These are phyloP conservation scores for Gymnarchus niloticus DNA, from an alignment of 2,113 vertebrate genomes.

Conservation along the genomic window DNA sequence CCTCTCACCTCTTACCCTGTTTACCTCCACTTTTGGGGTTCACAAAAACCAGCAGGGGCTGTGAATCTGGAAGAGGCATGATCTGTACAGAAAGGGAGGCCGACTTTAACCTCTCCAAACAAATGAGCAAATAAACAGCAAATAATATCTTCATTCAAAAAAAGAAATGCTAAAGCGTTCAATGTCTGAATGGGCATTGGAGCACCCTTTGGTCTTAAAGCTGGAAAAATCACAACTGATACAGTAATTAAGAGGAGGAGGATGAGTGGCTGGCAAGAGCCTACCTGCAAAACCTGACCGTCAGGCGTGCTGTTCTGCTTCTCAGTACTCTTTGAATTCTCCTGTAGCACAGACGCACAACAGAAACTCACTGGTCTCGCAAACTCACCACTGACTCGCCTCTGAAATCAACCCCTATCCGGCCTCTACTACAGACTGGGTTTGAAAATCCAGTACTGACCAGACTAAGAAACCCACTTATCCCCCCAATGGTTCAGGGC, in stretches of 20 bases:
- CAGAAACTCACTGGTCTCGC: background rate
- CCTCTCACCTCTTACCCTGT: slow-evolving; percentile 76
- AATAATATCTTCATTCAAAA: too few species aligned
- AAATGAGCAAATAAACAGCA: too few species aligned
- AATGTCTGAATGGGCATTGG: background rate
- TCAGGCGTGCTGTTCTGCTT: slow-evolving; percentile 59
- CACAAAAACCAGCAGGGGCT: slow-evolving; percentile 84
- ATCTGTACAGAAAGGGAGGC: slow-evolving; percentile 52
- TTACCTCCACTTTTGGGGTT: slow-evolving; percentile 91
- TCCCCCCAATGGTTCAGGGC: background rate
- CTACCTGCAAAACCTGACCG: slow-evolving; percentile 75
- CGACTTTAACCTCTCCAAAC: background rate
- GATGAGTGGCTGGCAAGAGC: background rate
- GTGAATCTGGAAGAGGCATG: slow-evolving; percentile 63
- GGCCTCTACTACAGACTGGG: background rate
- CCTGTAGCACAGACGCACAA: slow-evolving; percentile 33
- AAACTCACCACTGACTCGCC: background rate
- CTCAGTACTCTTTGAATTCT: slow-evolving; percentile 42
- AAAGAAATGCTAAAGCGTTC: too few species aligned
- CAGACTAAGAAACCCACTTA: background rate
- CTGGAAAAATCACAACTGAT: background rate
- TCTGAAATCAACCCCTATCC: too few species aligned
- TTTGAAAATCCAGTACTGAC: background rate
- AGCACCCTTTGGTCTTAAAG: background rate
- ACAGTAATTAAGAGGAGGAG: too few species aligned